These are phyloP conservation scores for Ovibos moschatus DNA, from an alignment of 2,113 vertebrate species.

Conservation along the genomic window DNA sequence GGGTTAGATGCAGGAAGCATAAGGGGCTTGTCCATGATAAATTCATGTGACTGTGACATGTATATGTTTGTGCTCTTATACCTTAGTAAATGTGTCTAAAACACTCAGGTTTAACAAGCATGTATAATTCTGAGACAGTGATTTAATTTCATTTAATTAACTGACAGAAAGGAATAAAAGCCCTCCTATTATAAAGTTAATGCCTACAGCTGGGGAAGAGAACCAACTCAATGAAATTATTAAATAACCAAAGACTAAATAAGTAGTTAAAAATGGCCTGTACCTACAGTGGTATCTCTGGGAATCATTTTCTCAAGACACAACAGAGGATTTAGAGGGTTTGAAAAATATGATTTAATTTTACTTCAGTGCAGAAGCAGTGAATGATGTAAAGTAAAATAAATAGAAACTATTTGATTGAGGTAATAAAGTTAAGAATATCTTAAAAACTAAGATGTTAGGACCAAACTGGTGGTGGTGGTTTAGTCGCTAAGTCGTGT, in stretches of 20 bases:
- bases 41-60: background rate
- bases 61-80: background rate
- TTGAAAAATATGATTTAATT: background rate
- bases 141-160: background rate
- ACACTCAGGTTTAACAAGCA: background rate
- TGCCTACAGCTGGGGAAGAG: background rate
- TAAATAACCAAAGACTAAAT: background rate
- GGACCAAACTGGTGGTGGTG: background rate
- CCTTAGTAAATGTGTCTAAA: background rate
- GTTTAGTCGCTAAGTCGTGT: fast-evolving
- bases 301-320: background rate
- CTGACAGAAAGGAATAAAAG: background rate
- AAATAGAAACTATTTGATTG: background rate
- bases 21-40: background rate
- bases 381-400: background rate
- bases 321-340: background rate
- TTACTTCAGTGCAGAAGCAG: background rate
- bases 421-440: background rate
- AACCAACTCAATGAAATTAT: background rate
- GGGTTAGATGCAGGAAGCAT: background rate
- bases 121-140: background rate
- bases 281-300: background rate
- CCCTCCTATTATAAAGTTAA: background rate
- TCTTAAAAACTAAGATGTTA: background rate
- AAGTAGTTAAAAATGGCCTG: background rate